These are phyloP conservation scores for Protobothrops mucrosquamatus DNA, from an alignment of 2,113 vertebrate species.

Conservation along the genomic window DNA sequence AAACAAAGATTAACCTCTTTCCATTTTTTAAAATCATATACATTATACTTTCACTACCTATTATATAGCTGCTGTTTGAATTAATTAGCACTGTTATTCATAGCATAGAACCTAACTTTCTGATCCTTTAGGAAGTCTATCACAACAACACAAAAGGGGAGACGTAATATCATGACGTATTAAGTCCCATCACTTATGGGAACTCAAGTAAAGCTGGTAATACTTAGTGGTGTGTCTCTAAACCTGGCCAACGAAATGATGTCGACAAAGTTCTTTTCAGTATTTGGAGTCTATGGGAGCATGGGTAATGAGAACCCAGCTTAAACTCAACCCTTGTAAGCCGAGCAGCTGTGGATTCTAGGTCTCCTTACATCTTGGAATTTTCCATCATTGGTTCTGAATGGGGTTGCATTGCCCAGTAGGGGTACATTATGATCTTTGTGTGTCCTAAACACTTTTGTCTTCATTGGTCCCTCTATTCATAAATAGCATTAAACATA, in stretches of 20 bases:
- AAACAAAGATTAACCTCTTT: neutral
- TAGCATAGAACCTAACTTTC: neutral
- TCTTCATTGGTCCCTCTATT: too few relatives aligned
- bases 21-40: neutral
- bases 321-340: neutral
- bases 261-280: neutral
- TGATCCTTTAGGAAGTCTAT: neutral
- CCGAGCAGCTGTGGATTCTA: neutral
- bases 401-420: neutral
- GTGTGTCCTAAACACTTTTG: neutral
- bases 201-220: neutral
- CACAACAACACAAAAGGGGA: neutral
- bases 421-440: neutral
- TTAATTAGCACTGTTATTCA: neutral
- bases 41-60: neutral
- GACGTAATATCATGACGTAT: neutral
- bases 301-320: neutral
- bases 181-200: neutral
- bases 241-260: neutral
- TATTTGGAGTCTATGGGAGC: neutral
- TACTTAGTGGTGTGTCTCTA: neutral
- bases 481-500: too few relatives aligned
- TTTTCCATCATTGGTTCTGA: neutral
- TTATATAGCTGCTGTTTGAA: neutral
- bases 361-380: neutral